phyloP scores from a whole-genome alignment of 1,140 invertebrate genomes.

The Condylostylus longicornis region DNA sequence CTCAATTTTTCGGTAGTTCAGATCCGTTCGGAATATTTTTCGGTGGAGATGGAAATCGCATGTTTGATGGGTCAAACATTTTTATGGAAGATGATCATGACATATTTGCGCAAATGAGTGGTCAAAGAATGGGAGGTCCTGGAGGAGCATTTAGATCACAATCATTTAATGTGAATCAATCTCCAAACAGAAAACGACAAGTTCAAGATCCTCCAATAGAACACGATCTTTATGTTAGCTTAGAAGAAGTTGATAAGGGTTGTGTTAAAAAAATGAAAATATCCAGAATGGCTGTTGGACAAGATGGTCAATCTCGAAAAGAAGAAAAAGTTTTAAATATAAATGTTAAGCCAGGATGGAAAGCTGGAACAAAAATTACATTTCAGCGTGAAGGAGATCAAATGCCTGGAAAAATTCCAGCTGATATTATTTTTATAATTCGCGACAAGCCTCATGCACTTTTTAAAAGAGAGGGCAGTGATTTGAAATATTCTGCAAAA shows the following conservation, averaged over 20 bases:
- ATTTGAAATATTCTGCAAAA: conserved; percentile 68
- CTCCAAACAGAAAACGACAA: conserved; percentile 32
- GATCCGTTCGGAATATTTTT: conserved; percentile 36
- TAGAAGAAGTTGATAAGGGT: conserved; percentile 66
- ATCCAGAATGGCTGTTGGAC: conserved; percentile 54
- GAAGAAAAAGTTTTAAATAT: conserved; percentile 89
- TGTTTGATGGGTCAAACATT: conserved; percentile 16
- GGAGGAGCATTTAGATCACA: conserved; percentile 56
- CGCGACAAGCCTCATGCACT: conserved; percentile 74
- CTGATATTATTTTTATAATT: conserved; percentile 92
- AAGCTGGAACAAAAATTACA: conserved; percentile 87
- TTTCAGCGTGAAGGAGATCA: conserved; percentile 90
- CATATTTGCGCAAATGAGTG: conserved; percentile 41
- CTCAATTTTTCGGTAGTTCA: conserved; percentile 52
- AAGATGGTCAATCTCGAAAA: conserved; percentile 53
- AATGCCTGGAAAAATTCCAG: conserved; percentile 68
- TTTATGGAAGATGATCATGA: conserved; percentile 37
- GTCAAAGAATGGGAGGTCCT: conserved; percentile 36
- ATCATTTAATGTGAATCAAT: conserved; percentile 48
- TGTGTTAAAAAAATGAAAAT: conserved; percentile 95
- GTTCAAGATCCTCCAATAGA: conserved; percentile 72
- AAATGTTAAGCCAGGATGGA: conserved; percentile 88
- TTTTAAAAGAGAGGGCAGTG: conserved; percentile 76
- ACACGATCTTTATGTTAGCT: conserved; percentile 67
- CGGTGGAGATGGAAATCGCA: conserved; percentile 21